Conservation (phyloP, 2,797 vertebrate species). For the Myotis myotis region DNA sequence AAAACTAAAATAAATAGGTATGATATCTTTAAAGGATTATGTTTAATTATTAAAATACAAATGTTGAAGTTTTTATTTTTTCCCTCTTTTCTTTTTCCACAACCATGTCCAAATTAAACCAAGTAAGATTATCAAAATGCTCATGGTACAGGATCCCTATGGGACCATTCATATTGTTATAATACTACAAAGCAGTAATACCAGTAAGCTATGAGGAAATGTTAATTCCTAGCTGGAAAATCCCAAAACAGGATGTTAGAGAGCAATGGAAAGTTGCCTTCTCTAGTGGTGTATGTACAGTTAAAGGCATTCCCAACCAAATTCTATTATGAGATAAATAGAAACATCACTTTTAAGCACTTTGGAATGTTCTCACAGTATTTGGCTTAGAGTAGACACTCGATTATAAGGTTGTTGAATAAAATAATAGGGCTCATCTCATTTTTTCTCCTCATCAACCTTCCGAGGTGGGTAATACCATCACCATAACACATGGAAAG, state of each 20-base stretch:
- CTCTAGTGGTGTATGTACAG: not conserved
- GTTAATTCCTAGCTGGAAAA: slow-evolving; percentile 51
- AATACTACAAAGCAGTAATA: not conserved
- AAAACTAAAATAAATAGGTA: not conserved
- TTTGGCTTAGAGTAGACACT: not conserved
- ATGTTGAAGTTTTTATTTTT: not conserved
- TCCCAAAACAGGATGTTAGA: slow-evolving; percentile 48
- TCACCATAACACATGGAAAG: not conserved
- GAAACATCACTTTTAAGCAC: not conserved
- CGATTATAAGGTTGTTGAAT: not conserved
- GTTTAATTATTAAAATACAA: slow-evolving; percentile 30
- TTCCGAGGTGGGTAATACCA: not conserved
- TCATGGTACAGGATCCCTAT: not conserved
- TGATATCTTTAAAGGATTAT: not conserved
- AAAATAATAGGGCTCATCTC: not conserved
- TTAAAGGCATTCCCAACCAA: not conserved
- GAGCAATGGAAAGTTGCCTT: slow-evolving; percentile 13
- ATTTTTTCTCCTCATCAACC: not conserved
- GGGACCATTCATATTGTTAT: not conserved
- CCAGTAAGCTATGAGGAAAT: slow-evolving; percentile 29
- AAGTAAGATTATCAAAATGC: slow-evolving; percentile 52
- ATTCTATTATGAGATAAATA: slow-evolving; percentile 24
- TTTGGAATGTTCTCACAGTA: slow-evolving; percentile 42
- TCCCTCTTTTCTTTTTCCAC: not conserved
- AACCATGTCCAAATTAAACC: slow-evolving; percentile 57